Conservation (phyloP, 1,140 invertebrate species). For the Paralvinella palmiformis region DNA sequence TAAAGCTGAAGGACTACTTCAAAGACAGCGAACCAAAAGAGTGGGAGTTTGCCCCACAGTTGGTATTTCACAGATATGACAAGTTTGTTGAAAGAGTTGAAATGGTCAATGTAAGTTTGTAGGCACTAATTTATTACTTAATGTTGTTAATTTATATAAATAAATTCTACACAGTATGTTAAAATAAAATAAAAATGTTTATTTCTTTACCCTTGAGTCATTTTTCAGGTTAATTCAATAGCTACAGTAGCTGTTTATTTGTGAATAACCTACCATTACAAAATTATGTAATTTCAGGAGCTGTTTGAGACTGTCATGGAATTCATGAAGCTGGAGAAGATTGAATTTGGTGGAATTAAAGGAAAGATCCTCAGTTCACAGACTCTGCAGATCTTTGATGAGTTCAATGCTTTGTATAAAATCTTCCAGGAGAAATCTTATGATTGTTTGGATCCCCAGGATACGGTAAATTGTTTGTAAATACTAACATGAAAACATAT, state of each 20-base stretch:
- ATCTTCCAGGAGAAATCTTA: slow-evolving; percentile 74
- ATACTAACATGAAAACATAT: not conserved
- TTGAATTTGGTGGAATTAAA: slow-evolving; percentile 87
- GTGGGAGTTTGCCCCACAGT: slow-evolving; percentile 85
- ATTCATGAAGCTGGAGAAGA: slow-evolving; percentile 89
- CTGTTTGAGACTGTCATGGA: slow-evolving; percentile 88
- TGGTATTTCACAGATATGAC: slow-evolving; percentile 79
- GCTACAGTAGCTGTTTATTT: no score
- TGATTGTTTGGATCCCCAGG: slow-evolving; percentile 84
- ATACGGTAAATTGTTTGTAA: slow-evolving; percentile 50
- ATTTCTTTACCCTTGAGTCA: no score
- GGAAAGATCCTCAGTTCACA: slow-evolving; percentile 66
- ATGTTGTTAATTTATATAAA: no score
- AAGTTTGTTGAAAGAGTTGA: slow-evolving; percentile 74
- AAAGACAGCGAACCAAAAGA: slow-evolving; percentile 54
- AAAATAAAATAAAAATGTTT: no score
- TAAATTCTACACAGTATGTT: no score
- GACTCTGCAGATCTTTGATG: slow-evolving; percentile 68
- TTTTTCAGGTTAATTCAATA: no score
- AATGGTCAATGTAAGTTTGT: slow-evolving; percentile 67
- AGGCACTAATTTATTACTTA: no score
- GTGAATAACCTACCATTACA: no score
- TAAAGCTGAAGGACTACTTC: slow-evolving; percentile 60
- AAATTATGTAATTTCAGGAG: no score
- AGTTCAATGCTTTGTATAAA: slow-evolving; percentile 84